phyloP scores from a whole-genome alignment of 2,888 invertebrate species.

The Sphecodes monilicornis region DNA sequence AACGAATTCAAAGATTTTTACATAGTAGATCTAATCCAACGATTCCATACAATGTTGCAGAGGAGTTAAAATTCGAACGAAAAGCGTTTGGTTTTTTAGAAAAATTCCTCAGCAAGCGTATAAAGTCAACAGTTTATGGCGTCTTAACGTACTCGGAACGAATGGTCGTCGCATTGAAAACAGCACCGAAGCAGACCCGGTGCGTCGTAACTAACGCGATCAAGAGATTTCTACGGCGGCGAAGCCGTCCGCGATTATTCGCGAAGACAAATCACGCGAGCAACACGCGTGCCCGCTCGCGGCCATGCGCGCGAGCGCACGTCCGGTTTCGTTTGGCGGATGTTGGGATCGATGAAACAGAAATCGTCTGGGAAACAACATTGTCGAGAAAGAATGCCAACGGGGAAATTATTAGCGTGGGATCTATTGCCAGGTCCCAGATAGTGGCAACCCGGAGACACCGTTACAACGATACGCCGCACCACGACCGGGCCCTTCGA shows the following conservation, averaged over 20 bases:
- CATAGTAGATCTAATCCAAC: neutral
- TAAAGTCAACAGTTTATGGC: conserved; percentile 6
- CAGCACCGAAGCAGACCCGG: neutral
- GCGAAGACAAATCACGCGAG: conserved; percentile 58
- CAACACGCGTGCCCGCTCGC: conserved; percentile 26
- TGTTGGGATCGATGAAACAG: conserved; percentile 49
- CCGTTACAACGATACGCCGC: conserved; percentile 77
- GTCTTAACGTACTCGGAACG: conserved; percentile 1
- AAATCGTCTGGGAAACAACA: conserved; percentile 62
- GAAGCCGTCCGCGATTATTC: conserved; percentile 47
- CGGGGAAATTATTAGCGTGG: conserved; percentile 80
- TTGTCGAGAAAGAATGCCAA: conserved; percentile 71
- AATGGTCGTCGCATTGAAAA: conserved; percentile 4
- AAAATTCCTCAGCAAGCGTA: neutral
- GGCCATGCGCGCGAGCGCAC: neutral
- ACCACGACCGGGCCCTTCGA: conserved; percentile 72
- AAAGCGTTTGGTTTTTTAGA: neutral
- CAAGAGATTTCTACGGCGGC: conserved; percentile 39
- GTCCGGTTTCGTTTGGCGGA: conserved; percentile 28
- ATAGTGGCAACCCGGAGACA: conserved; percentile 71
- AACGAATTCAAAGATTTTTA: too few species aligned
- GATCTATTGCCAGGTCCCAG: conserved; percentile 72
- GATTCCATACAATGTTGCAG: neutral
- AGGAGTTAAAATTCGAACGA: neutral
- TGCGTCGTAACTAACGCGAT: conserved; percentile 44